Percentiles rank a stretch among this genome's conserved stretches.
Conservation (phyloP, 2,888 invertebrate species). For the Eupithecia vulgata region DNA sequence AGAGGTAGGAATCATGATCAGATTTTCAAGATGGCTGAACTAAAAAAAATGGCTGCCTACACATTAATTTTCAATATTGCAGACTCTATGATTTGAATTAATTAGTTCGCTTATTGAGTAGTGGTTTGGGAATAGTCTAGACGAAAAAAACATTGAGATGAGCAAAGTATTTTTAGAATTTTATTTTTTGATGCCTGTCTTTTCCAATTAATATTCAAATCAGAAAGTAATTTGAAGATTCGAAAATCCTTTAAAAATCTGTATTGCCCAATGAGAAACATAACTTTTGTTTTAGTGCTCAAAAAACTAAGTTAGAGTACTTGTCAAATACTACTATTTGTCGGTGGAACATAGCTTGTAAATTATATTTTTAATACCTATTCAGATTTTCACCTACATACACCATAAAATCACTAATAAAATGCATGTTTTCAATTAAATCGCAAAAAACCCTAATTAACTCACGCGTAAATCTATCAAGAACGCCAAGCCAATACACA, state of each 20-base stretch:
- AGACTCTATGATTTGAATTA: neutral
- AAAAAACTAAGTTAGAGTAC: neutral
- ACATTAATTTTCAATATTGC: neutral
- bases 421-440: neutral
- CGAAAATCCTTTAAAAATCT: neutral
- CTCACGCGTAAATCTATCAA: neutral
- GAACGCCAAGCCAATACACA: slow-evolving; percentile 21
- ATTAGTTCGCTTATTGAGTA: neutral
- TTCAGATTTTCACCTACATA: neutral
- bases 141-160: neutral
- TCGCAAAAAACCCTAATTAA: slow-evolving; percentile 5
- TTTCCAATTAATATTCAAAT: neutral
- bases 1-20: neutral
- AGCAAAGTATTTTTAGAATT: neutral
- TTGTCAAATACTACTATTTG: too few species aligned
- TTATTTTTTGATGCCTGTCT: neutral
- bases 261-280: neutral
- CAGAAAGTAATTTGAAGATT: neutral
- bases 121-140: neutral
- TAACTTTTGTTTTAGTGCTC: neutral
- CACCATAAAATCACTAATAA: neutral
- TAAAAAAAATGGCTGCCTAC: neutral
- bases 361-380: neutral
- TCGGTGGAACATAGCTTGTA: neutral
- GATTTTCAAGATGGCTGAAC: slow-evolving; percentile 1